These are phyloP conservation scores for Halcyon leucocephala DNA, from an alignment of 2,797 vertebrate species.

Conservation along the genomic window DNA sequence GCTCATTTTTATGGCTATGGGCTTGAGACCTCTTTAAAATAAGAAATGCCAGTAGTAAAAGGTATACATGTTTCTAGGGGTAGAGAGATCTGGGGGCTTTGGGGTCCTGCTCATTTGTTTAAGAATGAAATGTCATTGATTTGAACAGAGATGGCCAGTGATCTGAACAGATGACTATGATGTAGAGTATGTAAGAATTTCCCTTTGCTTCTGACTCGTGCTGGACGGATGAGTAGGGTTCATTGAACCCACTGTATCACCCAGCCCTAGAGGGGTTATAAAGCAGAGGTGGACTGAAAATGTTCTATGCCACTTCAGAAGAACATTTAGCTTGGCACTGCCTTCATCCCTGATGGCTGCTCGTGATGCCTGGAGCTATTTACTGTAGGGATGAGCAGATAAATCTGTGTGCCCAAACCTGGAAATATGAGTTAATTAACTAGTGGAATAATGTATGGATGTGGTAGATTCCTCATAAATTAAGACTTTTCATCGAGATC, in stretches of 20 bases:
- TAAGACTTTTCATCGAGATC: neutral
- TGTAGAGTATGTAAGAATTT: neutral
- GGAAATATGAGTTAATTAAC: conserved; percentile 15
- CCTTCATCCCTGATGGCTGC: neutral
- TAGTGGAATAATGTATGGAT: neutral
- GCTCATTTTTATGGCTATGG: neutral
- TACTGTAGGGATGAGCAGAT: neutral
- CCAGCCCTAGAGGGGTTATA: neutral
- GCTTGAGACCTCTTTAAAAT: neutral
- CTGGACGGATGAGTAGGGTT: neutral
- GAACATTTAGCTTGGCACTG: neutral
- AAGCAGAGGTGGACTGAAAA: neutral
- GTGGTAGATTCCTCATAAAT: neutral
- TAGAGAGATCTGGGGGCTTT: neutral
- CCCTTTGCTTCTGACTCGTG: neutral
- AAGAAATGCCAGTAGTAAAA: neutral
- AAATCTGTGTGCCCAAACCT: neutral
- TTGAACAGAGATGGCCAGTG: neutral
- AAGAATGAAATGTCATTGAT: neutral
- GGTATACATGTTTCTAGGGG: neutral
- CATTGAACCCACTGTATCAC: neutral
- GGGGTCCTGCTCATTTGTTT: neutral
- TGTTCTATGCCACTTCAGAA: neutral
- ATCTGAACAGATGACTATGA: neutral
- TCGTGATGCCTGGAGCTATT: neutral